These are phyloP conservation scores for Hydrotaea cyrtoneurina DNA, from an alignment of 2,888 invertebrate species.

Conservation along the genomic window DNA sequence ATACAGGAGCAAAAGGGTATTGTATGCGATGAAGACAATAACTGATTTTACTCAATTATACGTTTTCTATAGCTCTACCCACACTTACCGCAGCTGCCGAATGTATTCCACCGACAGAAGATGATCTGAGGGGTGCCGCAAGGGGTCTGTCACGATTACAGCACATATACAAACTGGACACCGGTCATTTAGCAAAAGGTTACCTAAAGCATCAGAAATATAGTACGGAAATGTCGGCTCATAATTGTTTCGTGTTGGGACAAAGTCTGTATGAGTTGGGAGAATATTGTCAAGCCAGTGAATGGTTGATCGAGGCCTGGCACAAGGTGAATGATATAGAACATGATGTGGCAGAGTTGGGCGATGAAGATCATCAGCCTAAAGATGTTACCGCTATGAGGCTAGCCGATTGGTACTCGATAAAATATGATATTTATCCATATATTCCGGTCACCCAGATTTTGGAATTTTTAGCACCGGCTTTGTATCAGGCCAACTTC, in stretches of 20 bases:
- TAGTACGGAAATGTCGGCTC: slow-evolving; percentile 67
- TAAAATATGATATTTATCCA: slow-evolving; percentile 47
- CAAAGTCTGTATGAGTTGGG: slow-evolving; percentile 59
- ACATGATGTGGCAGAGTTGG: not conserved
- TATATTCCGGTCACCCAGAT: slow-evolving; percentile 62
- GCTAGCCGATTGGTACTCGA: not conserved
- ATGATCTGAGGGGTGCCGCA: slow-evolving; percentile 95
- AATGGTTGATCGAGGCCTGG: slow-evolving; percentile 73
- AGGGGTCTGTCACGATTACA: slow-evolving; percentile 94
- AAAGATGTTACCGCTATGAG: not conserved
- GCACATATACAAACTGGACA: slow-evolving; percentile 91
- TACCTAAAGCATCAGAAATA: slow-evolving; percentile 88
- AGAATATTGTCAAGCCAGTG: slow-evolving; percentile 65
- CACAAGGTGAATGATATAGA: slow-evolving; percentile 12
- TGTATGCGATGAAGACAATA: too few species aligned
- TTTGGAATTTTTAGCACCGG: slow-evolving; percentile 65
- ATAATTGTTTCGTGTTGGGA: slow-evolving; percentile 72
- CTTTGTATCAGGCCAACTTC: slow-evolving; percentile 63
- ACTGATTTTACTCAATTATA: too few species aligned
- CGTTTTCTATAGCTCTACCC: not conserved
- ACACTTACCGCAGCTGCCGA: too few species aligned
- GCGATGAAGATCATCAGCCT: not conserved
- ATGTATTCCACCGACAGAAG: slow-evolving; percentile 80
- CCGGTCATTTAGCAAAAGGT: slow-evolving; percentile 90
- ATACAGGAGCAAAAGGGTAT: slow-evolving; percentile 40